A percentile compares a stretch with the other conserved stretches of the same genome.
Evolutionary conservation across 2,797 vertebrate species (phyloP).

Genomic region (Micropoecilia bifurca): DNA sequence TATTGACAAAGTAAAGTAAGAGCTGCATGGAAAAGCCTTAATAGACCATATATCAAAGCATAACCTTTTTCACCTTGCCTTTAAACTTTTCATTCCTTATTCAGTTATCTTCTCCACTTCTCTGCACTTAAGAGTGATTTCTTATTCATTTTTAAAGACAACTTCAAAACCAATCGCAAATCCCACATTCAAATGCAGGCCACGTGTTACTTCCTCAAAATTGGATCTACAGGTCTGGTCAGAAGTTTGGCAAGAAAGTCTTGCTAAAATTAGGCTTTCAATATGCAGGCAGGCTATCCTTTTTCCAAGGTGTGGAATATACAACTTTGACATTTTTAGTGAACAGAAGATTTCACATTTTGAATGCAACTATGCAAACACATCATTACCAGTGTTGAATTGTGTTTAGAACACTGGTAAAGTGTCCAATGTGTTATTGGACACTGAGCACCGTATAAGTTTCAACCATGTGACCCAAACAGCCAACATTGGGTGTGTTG

Average conservation of each 20-base stretch:
- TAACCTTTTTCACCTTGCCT: conserved; percentile 30
- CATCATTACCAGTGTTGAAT: neutral
- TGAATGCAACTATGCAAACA: neutral
- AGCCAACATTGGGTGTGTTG: neutral
- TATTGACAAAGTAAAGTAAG: conserved; percentile 48
- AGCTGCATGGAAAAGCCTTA: conserved; percentile 46
- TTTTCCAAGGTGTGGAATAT: neutral
- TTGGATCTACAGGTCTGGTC: conserved; percentile 8
- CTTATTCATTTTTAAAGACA: conserved; percentile 43
- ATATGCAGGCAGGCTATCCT: neutral
- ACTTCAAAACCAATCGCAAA: conserved; percentile 34
- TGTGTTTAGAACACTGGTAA: neutral
- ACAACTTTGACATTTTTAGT: neutral
- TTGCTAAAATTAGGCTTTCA: neutral
- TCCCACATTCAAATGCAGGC: conserved; percentile 27
- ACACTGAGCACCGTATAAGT: neutral
- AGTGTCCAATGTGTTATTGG: neutral
- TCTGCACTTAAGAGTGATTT: conserved; percentile 45
- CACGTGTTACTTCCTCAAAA: conserved; percentile 17
- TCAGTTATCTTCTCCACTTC: conserved; percentile 52
- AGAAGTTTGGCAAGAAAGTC: conserved; percentile 3
- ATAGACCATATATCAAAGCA: conserved; percentile 55
- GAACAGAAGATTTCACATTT: neutral
- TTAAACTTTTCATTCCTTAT: conserved; percentile 35
- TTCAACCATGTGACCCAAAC: neutral